Percentiles rank a stretch among this genome's conserved stretches.
Conservation (phyloP, 2,113 vertebrate species). For the Pandion haliaetus region DNA sequence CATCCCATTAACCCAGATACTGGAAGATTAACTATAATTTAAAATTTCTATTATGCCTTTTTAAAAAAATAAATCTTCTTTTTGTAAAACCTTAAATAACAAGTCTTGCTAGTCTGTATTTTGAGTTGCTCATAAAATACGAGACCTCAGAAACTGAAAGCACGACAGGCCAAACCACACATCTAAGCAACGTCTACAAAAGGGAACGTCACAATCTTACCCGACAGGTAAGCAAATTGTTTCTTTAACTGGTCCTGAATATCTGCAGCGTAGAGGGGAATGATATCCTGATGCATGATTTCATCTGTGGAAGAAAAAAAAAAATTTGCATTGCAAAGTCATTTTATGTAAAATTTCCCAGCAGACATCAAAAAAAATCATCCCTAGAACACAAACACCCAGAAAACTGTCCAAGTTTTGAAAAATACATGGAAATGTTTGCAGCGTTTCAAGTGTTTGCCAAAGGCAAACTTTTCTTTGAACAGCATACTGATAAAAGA, state of each 20-base stretch:
- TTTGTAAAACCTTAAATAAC: neutral
- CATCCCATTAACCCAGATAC: neutral
- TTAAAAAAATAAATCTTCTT: neutral
- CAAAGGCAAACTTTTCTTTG: neutral
- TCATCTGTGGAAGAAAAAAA: slow-evolving; percentile 74
- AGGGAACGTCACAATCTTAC: slow-evolving; percentile 60
- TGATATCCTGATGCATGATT: slow-evolving; percentile 94
- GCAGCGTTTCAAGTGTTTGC: neutral
- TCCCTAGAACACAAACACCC: neutral
- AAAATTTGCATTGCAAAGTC: neutral
- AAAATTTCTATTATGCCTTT: neutral
- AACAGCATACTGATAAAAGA: neutral
- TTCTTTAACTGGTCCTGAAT: slow-evolving; percentile 91
- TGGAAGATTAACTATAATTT: neutral
- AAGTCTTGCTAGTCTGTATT: neutral
- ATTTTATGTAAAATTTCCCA: neutral
- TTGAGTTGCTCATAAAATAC: neutral
- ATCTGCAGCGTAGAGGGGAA: slow-evolving; percentile 87
- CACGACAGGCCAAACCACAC: neutral
- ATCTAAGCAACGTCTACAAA: neutral
- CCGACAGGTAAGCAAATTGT: slow-evolving; percentile 93
- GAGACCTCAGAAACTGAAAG: neutral
- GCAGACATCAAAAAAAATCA: neutral
- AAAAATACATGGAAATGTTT: neutral
- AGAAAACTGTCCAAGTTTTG: neutral